Conservation (phyloP, 2,888 invertebrate species). For the Habrosyne pyritoides region DNA sequence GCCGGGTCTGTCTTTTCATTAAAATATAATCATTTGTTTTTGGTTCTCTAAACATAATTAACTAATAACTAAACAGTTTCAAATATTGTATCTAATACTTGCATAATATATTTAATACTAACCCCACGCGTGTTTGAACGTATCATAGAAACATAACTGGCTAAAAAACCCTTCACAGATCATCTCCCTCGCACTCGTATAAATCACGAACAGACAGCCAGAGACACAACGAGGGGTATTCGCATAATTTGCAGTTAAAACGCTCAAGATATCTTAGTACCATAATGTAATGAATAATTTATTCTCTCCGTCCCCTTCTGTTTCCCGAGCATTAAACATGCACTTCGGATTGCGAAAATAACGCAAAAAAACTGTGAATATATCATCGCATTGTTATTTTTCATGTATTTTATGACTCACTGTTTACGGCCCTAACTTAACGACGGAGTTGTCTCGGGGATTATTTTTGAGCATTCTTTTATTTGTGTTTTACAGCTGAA, state of each 20-base stretch:
- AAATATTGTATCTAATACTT: no score
- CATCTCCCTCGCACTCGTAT: background rate
- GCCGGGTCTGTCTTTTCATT: no score
- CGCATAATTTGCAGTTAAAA: conserved; percentile 1
- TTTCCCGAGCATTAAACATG: conserved; percentile 6
- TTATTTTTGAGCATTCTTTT: background rate
- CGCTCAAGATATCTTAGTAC: conserved; percentile 5
- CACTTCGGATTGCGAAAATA: conserved; percentile 8
- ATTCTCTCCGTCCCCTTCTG: conserved; percentile 5
- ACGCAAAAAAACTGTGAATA: conserved; percentile 6
- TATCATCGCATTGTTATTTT: conserved; percentile 2
- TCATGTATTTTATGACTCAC: conserved; percentile 2
- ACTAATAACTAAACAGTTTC: no score
- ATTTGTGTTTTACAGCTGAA: background rate
- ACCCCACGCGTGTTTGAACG: no score
- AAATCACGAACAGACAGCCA: background rate
- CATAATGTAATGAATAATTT: conserved; percentile 9
- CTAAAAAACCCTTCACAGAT: background rate
- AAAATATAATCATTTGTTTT: no score
- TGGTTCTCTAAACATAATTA: no score
- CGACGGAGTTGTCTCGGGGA: background rate
- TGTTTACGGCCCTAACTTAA: background rate
- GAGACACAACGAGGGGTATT: background rate
- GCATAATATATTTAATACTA: no score
- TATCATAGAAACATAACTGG: no score